Percentiles rank a stretch among this genome's conserved stretches.
These are phyloP conservation scores for Philaenus spumarius DNA, from an alignment of 1,140 invertebrate genomes.

Conservation along the genomic window DNA sequence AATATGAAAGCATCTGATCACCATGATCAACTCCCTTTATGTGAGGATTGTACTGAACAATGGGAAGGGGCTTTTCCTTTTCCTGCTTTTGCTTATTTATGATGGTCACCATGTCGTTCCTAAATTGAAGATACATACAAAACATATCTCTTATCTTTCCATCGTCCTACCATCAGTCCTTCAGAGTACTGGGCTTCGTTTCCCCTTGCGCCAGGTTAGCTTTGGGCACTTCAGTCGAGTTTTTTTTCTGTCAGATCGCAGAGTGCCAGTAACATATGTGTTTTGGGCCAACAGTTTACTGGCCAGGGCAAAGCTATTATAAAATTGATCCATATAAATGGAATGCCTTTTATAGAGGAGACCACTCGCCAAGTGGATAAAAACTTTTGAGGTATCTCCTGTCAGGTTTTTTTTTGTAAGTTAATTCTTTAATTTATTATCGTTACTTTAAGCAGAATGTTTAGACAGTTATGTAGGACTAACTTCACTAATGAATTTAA, in stretches of 20 bases:
- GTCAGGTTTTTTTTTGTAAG: too few relatives aligned
- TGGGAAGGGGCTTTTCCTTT: background rate
- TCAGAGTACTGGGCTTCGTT: background rate
- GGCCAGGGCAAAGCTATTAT: background rate
- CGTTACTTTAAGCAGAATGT: too few relatives aligned
- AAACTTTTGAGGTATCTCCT: background rate
- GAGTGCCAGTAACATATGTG: constrained; percentile 5
- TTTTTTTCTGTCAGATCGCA: background rate
- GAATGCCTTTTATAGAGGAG: constrained; percentile 15
- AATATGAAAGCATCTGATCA: background rate
- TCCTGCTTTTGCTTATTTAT: constrained; percentile 23
- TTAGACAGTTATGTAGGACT: too few relatives aligned
- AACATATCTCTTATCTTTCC: constrained; percentile 35
- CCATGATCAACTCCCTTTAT: background rate
- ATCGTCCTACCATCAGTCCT: constrained; percentile 28
- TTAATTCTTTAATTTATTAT: too few relatives aligned
- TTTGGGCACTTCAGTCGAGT: background rate
- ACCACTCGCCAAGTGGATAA: constrained; percentile 1
- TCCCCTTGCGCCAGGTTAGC: background rate
- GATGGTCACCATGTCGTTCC: constrained; percentile 22
- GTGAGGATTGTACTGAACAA: too few relatives aligned
- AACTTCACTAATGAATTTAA: too few relatives aligned
- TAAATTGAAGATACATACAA: constrained; percentile 31
- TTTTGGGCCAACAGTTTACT: background rate
- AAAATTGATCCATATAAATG: constrained; percentile 20